Percentiles rank a stretch among this genome's conserved stretches.
Conservation (phyloP, 1,140 invertebrate species). For the Drosophila prosaltans region DNA sequence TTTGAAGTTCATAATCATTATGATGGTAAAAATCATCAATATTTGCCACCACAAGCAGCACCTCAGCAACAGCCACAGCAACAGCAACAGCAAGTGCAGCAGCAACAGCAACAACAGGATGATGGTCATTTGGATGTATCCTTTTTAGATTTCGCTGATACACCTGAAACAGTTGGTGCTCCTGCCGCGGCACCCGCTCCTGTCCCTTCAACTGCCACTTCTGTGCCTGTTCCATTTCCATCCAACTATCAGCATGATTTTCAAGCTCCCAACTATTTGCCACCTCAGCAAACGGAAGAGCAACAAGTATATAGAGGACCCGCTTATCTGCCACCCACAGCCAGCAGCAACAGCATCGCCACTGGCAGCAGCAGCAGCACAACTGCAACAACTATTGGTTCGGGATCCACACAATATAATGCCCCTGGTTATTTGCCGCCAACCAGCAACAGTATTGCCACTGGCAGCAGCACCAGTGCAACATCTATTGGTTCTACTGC, state of each 20-base stretch:
- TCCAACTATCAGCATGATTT: conserved; percentile 76
- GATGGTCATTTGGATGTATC: conserved; percentile 62
- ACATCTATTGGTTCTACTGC: conserved; percentile 10
- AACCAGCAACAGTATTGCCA: neutral
- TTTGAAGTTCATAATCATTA: conserved; percentile 79
- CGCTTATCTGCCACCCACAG: conserved; percentile 31
- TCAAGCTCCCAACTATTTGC: conserved; percentile 58
- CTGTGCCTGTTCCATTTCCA: conserved; percentile 63
- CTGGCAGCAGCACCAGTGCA: conserved; percentile 6
- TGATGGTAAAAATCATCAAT: conserved; percentile 41
- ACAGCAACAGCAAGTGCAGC: conserved; percentile 27
- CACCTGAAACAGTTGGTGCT: conserved; percentile 25
- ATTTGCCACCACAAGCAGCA: conserved; percentile 63
- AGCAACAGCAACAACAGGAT: conserved; percentile 33
- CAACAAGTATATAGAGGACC: conserved; percentile 36
- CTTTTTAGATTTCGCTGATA: conserved; percentile 59
- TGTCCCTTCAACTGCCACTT: neutral
- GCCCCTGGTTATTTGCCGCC: conserved; percentile 62
- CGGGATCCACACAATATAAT: conserved; percentile 9
- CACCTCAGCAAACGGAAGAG: conserved; percentile 38
- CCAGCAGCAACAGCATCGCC: neutral
- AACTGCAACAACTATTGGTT: neutral
- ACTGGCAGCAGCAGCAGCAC: neutral
- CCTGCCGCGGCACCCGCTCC: conserved; percentile 18
- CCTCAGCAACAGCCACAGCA: conserved; percentile 50